phyloP scores from a whole-genome alignment of 2,113 vertebrate genomes.

The Rhadina sibilatrix region DNA sequence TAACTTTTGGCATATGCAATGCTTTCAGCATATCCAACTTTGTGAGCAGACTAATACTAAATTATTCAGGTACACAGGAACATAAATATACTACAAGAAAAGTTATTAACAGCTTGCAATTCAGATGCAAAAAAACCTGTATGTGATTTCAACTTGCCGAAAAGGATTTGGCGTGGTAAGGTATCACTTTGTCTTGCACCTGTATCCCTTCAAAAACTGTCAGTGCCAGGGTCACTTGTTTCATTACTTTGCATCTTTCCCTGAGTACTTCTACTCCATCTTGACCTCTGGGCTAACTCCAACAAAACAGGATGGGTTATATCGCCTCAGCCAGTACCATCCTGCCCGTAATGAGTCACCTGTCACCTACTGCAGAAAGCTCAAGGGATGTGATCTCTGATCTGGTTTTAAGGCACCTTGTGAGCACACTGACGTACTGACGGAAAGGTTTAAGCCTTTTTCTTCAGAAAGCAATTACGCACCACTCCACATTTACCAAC shows the following conservation, averaged over 20 bases:
- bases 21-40: neutral
- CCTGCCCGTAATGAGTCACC: neutral
- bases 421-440: neutral
- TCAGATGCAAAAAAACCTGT: neutral
- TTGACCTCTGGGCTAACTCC: too few relatives aligned
- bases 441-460: neutral
- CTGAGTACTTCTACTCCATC: neutral
- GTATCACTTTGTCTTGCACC: neutral
- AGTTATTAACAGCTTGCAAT: neutral
- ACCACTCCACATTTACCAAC: neutral
- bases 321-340: fast-evolving
- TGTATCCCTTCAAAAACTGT: neutral
- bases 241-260: neutral
- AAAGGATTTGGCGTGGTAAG: neutral
- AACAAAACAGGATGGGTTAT: fast-evolving
- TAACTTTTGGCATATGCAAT: neutral
- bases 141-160: fast-evolving
- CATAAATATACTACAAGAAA: neutral
- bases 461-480: fast-evolving
- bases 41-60: neutral
- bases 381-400: neutral
- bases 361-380: neutral
- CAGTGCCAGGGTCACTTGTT: neutral
- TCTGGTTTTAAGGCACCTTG: neutral
- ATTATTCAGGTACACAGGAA: neutral